Evolutionary conservation across 2,797 vertebrate genomes (phyloP).

Genomic region (Rhyacichthys aspro): DNA sequence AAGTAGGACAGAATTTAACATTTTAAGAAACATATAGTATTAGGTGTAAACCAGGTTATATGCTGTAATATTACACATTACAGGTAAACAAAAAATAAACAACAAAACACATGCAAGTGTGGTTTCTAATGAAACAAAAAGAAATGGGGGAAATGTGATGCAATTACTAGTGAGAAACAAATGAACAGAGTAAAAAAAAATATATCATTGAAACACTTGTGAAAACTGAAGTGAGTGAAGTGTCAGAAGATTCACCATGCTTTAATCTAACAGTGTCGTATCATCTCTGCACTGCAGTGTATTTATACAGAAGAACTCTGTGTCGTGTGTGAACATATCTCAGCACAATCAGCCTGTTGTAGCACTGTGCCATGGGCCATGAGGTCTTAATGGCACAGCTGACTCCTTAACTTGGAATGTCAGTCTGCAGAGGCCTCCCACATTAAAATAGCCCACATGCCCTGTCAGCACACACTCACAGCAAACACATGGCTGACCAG

Average conservation of each 20-base stretch:
- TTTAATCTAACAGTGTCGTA: background rate
- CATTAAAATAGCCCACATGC: conserved; percentile 80
- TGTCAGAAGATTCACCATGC: background rate
- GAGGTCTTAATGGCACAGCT: conserved; percentile 66
- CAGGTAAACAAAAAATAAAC: too few species aligned
- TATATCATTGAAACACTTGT: too few species aligned
- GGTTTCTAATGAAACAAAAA: too few species aligned
- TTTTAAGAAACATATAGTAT: too few species aligned
- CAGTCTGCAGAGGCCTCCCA: conserved; percentile 59
- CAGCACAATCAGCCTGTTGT: conserved; percentile 60
- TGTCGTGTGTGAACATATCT: conserved; percentile 41
- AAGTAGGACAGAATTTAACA: too few species aligned
- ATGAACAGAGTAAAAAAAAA: too few species aligned
- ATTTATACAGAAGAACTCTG: conserved; percentile 14
- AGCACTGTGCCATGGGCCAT: conserved; percentile 38
- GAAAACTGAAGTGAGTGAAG: too few species aligned
- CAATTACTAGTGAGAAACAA: too few species aligned
- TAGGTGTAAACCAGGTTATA: too few species aligned
- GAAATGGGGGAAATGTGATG: too few species aligned
- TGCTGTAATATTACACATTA: too few species aligned
- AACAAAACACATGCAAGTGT: too few species aligned
- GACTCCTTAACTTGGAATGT: conserved; percentile 73
- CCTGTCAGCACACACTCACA: conserved; percentile 70
- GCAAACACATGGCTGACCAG: conserved; percentile 50
- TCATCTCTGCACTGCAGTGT: background rate